These are phyloP conservation scores for Sus cebifrons DNA, from an alignment of 2,797 vertebrate species.

Conservation along the genomic window DNA sequence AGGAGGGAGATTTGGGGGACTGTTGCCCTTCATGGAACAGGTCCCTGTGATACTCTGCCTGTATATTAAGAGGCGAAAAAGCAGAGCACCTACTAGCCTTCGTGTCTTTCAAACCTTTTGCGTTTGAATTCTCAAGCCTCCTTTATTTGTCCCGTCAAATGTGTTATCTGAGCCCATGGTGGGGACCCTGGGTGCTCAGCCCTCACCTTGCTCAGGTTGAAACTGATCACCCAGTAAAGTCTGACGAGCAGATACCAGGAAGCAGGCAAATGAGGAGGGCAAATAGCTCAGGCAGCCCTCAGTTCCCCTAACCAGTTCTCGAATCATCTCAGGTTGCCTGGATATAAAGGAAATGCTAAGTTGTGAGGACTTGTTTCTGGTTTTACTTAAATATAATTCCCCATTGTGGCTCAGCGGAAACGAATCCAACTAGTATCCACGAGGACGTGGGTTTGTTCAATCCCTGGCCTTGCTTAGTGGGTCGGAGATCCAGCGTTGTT, in stretches of 20 bases:
- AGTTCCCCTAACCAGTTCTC: background rate
- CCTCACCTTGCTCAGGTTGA: background rate
- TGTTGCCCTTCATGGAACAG: background rate
- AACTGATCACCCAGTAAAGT: background rate
- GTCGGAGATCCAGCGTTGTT: no score
- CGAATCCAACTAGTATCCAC: no score
- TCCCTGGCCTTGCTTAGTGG: no score
- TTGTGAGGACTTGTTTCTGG: background rate
- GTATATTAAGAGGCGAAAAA: background rate
- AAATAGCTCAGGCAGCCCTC: background rate
- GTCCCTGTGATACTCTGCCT: background rate
- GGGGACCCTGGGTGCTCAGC: no score
- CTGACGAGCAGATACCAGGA: background rate
- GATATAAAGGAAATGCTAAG: background rate
- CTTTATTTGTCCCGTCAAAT: background rate
- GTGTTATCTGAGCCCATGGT: fast-evolving
- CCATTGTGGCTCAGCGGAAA: no score
- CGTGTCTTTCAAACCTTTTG: background rate
- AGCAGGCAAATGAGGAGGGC: no score
- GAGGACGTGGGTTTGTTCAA: no score
- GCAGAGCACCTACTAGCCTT: background rate
- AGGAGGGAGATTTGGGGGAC: background rate
- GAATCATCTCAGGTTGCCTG: background rate
- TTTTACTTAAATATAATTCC: background rate
- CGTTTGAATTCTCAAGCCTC: background rate